Conservation (phyloP, 2,888 invertebrate species). For the Tipula confusa region DNA sequence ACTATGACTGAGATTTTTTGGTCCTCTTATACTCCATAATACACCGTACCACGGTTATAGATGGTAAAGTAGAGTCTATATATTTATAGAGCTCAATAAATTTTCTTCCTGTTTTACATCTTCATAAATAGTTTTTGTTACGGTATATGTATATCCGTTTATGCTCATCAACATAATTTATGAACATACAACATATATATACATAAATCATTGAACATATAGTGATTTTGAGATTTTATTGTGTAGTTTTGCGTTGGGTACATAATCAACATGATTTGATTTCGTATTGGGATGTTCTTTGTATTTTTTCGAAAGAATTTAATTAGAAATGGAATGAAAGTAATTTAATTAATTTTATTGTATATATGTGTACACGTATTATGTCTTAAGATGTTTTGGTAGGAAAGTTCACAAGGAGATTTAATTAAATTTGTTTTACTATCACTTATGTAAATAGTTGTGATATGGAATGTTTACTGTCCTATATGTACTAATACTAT, state of each 20-base stretch:
- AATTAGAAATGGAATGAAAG: conserved; percentile 6
- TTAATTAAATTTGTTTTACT: neutral
- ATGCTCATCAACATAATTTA: neutral
- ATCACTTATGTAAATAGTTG: neutral
- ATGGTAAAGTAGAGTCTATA: too few species aligned
- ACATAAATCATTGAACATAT: neutral
- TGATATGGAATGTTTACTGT: neutral
- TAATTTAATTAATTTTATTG: neutral
- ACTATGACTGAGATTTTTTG: neutral
- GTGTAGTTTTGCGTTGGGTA: neutral
- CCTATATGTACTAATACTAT: too few species aligned
- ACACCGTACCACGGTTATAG: too few species aligned
- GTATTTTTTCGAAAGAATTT: neutral
- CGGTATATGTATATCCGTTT: neutral
- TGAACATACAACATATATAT: neutral
- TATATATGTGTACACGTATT: neutral
- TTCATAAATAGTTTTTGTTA: neutral
- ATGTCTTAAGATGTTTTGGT: neutral
- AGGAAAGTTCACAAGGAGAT: neutral
- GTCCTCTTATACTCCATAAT: neutral
- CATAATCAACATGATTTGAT: neutral
- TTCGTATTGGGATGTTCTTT: neutral
- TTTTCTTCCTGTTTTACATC: neutral
- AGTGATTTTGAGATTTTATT: neutral
- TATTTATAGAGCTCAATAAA: neutral